A percentile compares a stretch with the other conserved stretches of the same genome.
phyloP scores from a whole-genome alignment of 2,113 vertebrate species.

The Vidua macroura region DNA sequence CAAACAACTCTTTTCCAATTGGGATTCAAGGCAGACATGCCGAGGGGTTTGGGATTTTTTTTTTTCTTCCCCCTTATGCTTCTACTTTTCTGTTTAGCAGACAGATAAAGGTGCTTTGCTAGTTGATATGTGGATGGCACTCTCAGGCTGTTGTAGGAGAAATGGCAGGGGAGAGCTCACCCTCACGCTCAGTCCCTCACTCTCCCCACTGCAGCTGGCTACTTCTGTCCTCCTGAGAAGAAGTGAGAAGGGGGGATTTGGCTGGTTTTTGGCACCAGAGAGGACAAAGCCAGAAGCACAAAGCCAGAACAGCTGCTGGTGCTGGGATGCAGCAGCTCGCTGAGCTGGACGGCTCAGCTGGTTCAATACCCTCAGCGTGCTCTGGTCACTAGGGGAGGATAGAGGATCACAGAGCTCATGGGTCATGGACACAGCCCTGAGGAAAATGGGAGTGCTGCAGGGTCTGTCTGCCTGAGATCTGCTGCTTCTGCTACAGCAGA shows the following conservation, averaged over 20 bases:
- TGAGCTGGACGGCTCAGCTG: neutral
- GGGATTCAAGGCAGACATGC: constrained; percentile 41
- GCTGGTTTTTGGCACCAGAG: neutral
- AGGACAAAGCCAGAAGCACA: neutral
- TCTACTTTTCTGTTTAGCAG: neutral
- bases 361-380: neutral
- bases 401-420: neutral
- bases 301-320: neutral
- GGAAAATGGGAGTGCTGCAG: neutral
- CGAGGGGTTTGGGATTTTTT: neutral
- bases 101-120: neutral
- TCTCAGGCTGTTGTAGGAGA: rapidly evolving
- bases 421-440: neutral
- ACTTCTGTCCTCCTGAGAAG: neutral
- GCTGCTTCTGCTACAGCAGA: neutral
- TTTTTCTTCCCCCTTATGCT: neutral
- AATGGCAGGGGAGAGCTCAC: neutral
- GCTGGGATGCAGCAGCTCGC: neutral
- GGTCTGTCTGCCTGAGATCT: neutral
- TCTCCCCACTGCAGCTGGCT: neutral
- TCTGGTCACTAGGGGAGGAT: constrained; percentile 45
- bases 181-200: rapidly evolving
- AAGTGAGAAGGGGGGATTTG: neutral
- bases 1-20: constrained; percentile 58
- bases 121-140: neutral